Base-by-base conservation (phyloP, 1,140 invertebrate species). In the Cydia pomonella region DNA sequence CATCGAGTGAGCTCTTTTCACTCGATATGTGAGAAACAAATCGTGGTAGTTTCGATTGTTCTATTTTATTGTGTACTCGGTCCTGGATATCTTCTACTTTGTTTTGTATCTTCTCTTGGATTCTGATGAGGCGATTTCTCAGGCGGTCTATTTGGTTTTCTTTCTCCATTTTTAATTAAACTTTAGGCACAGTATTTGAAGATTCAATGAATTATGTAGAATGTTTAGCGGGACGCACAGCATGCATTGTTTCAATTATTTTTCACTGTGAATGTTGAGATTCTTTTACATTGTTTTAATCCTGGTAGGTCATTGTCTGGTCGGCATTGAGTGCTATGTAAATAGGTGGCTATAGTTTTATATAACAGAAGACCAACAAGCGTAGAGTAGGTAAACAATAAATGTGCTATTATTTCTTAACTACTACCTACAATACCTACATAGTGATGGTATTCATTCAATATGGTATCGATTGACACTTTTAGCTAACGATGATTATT, bases 81-180 rank as follows among this genome's bases (percentile, higher is more conserved):
- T 93, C 93, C 76, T 90, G 90, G 4, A 93, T 79, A 74, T 91
- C 90, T 80, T 93, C 92, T 6, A 93, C 87, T 0, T 83, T 85
- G 71, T 91, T 83, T 53, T 93, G 89, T n/a, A 94, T 86, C 73
- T 93, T 93, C 12, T 82, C 92, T 47, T 94, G 92, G 10, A 93
- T 77, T 77, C 82, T 90, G 18, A 87, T 86, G 0, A 93, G 76
- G 6, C 83, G 82, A 62, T 89, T 87, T 76, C 92, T 93, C 1
- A 93, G 62, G 69, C 79, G 82, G n/a, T 90, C 87, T 80, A 93
- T 90, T 82, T 89, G 92, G 25, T 89, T 92, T 25, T 92, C 87
- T 76, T 83, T 84, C 16, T 87, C 86, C 5, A 82, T 78, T 38
- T 10, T 69, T 69, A 5, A 6, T n/a, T 13, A 18, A 23, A 23